phyloP scores from a whole-genome alignment of 2,113 vertebrate species.

The Silurus asotus region DNA sequence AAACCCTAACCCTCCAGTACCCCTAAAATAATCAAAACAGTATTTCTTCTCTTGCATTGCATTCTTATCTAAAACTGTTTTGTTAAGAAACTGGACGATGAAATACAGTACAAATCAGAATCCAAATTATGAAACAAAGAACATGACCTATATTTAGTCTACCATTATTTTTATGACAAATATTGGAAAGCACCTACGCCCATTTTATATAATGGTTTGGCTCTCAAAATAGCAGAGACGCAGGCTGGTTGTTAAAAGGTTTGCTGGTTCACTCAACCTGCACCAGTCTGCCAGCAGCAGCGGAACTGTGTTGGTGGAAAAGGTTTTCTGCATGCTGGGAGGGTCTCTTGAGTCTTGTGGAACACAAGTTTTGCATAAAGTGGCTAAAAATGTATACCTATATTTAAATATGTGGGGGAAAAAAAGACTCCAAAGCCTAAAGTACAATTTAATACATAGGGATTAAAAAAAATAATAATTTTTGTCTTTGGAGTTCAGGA shows the following conservation, averaged over 20 bases:
- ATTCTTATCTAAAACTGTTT: too few relatives aligned
- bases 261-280: neutral
- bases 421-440: neutral
- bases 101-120: too few relatives aligned
- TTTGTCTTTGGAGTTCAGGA: neutral
- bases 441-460: neutral
- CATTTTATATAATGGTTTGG: too few relatives aligned
- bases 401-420: neutral
- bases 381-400: neutral
- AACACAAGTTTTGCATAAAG: neutral
- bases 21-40: neutral
- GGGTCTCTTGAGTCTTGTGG: neutral
- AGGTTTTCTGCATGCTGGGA: neutral
- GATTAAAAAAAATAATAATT: too few relatives aligned
- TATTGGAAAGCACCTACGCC: neutral
- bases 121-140: neutral
- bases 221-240: neutral
- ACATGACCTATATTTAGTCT: neutral
- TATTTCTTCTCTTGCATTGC: neutral
- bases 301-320: conserved; percentile 4
- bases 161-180: neutral
- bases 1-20: neutral
- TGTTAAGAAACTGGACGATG: neutral
- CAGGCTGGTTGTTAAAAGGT: neutral
- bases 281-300: neutral